Evolutionary conservation across 1,140 invertebrate genomes (phyloP).

Genomic region (Cephus cinctus): DNA sequence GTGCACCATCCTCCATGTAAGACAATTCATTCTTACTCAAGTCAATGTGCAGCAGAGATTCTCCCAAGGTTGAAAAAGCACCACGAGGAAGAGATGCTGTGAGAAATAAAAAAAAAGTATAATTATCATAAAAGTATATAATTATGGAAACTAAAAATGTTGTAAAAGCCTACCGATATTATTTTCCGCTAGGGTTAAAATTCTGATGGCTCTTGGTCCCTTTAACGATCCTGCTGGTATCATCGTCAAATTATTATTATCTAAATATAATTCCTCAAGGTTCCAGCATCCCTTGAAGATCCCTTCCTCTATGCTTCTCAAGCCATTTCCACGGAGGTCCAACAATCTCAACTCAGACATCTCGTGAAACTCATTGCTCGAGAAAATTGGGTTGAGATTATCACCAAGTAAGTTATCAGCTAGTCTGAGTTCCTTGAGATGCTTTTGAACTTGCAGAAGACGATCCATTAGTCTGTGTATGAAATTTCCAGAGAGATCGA

Average conservation of each 20-base stretch:
- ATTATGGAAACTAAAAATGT: no score
- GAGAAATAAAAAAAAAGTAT: slow-evolving; percentile 34
- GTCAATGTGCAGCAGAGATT: slow-evolving; percentile 69
- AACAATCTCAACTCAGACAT: slow-evolving; percentile 69
- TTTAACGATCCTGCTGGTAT: slow-evolving; percentile 79
- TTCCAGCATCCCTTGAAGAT: slow-evolving; percentile 79
- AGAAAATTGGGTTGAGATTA: slow-evolving; percentile 86
- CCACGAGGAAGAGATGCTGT: slow-evolving; percentile 64
- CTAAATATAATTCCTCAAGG: slow-evolving; percentile 77
- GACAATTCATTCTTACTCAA: slow-evolving; percentile 74
- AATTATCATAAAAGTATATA: no score
- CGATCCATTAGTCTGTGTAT: slow-evolving; percentile 78
- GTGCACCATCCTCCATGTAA: slow-evolving; percentile 71
- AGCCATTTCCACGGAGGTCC: slow-evolving; percentile 76
- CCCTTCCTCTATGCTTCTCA: slow-evolving; percentile 80
- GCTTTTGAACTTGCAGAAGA: slow-evolving; percentile 66
- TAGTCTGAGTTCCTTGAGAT: slow-evolving; percentile 69
- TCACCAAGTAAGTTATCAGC: slow-evolving; percentile 83
- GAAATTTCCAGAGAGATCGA: slow-evolving; percentile 82
- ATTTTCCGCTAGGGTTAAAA: slow-evolving; percentile 74
- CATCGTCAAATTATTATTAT: slow-evolving; percentile 71
- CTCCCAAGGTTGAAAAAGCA: slow-evolving; percentile 63
- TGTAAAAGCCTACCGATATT: slow-evolving; percentile 75
- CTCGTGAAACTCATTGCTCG: slow-evolving; percentile 79
- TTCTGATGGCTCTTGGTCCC: slow-evolving; percentile 69